Evolutionary conservation across 2,113 vertebrate genomes (phyloP).

Genomic region (Nothoprocta pentlandii): DNA sequence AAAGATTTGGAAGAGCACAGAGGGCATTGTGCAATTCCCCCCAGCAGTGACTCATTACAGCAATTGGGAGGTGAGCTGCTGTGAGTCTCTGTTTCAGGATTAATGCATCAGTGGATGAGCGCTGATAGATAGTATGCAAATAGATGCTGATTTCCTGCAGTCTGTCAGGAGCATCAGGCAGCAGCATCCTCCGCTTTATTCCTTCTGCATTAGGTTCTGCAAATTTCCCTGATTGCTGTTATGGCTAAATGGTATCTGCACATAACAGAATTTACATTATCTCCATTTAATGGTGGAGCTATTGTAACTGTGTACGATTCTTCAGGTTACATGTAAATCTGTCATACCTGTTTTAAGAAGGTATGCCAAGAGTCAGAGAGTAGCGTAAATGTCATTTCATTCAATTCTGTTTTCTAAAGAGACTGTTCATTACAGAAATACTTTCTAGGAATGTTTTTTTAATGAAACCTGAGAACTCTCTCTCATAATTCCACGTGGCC

Average conservation of each 20-base stretch:
- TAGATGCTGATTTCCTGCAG: slow-evolving; percentile 30
- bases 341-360: background rate
- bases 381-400: background rate
- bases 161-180: slow-evolving; percentile 40
- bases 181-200: slow-evolving; percentile 41
- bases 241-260: slow-evolving; percentile 47
- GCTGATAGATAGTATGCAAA: slow-evolving; percentile 49
- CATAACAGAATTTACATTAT: slow-evolving; percentile 46
- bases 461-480: background rate
- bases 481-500: background rate
- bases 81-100: slow-evolving; percentile 15
- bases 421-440: background rate
- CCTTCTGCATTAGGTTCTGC: slow-evolving; percentile 36
- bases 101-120: slow-evolving; percentile 24
- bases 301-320: background rate
- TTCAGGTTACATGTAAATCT: background rate
- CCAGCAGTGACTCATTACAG: slow-evolving; percentile 37
- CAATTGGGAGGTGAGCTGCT: slow-evolving; percentile 27
- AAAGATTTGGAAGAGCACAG: background rate
- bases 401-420: background rate
- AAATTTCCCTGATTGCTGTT: slow-evolving; percentile 61
- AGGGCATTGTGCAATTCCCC: slow-evolving; percentile 17
- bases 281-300: slow-evolving; percentile 16
- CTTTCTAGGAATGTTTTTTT: background rate
- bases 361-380: background rate